These are phyloP conservation scores for Drosophila paramelanica DNA, from an alignment of 2,888 invertebrate genomes.

Conservation along the genomic window DNA sequence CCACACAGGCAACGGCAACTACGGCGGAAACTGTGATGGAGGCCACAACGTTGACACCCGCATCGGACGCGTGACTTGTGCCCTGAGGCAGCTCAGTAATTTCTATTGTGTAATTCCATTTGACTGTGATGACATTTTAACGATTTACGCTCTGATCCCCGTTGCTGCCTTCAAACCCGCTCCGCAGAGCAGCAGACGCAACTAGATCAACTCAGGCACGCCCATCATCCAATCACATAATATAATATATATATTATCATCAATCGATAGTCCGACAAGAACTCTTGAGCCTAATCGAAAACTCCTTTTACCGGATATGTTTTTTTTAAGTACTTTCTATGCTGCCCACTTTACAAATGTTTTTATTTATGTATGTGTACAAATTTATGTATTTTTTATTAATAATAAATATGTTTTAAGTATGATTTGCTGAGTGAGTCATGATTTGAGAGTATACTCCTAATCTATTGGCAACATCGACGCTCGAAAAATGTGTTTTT, in stretches of 20 bases:
- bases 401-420: slow-evolving; percentile 65
- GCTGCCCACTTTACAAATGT: slow-evolving; percentile 50
- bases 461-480: too few species aligned
- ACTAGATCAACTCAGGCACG: slow-evolving; percentile 65
- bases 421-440: not conserved
- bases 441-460: too few species aligned
- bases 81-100: slow-evolving; percentile 12
- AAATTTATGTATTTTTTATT: slow-evolving; percentile 62
- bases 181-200: slow-evolving; percentile 32
- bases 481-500: too few species aligned
- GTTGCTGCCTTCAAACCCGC: slow-evolving; percentile 15
- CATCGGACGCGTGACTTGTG: slow-evolving; percentile 53
- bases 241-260: slow-evolving; percentile 13
- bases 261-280: slow-evolving; percentile 6
- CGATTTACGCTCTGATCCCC: slow-evolving; percentile 65
- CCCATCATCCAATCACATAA: slow-evolving; percentile 50
- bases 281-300: slow-evolving; percentile 18
- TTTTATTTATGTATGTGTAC: slow-evolving; percentile 74
- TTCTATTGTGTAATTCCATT: slow-evolving; percentile 67
- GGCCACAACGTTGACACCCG: slow-evolving; percentile 13
- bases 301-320: slow-evolving; percentile 16
- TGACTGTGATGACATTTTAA: slow-evolving; percentile 82
- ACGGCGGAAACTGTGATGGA: slow-evolving; percentile 14
- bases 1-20: slow-evolving; percentile 18
- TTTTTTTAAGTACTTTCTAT: slow-evolving; percentile 19